Conservation (phyloP, 2,888 invertebrate species). For the Mythimna ferrago region DNA sequence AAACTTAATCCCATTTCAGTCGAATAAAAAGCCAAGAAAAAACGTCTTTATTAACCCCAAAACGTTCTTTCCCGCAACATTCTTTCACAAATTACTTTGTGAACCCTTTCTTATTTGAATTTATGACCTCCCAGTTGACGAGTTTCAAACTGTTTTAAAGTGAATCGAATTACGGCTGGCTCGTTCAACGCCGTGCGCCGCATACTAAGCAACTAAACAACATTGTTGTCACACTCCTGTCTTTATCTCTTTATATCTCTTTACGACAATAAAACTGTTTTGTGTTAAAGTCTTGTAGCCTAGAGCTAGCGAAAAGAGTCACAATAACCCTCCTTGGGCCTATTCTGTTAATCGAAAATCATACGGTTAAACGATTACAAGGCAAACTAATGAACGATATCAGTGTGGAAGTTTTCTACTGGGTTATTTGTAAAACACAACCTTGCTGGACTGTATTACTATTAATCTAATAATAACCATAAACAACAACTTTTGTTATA, state of each 20-base stretch:
- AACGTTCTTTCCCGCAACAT: constrained; percentile 55
- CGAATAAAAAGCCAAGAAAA: constrained; percentile 31
- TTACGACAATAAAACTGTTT: not conserved
- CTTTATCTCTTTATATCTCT: constrained; percentile 27
- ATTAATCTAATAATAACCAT: no score
- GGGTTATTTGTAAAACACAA: no score
- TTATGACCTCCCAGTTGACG: constrained; percentile 60
- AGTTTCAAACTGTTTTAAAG: constrained; percentile 60
- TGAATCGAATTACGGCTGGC: constrained; percentile 51
- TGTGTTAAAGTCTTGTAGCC: constrained; percentile 9
- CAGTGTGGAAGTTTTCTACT: no score
- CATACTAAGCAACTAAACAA: constrained; percentile 51
- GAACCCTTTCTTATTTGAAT: constrained; percentile 61
- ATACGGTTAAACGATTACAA: not conserved
- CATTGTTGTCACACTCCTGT: constrained; percentile 25
- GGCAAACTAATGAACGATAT: not conserved
- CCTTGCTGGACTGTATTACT: no score
- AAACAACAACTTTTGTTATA: no score
- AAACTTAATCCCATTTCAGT: constrained; percentile 17
- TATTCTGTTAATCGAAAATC: not conserved
- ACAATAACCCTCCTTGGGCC: not conserved
- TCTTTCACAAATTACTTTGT: constrained; percentile 60
- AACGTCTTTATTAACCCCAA: constrained; percentile 29
- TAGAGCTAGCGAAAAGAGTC: not conserved
- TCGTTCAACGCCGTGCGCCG: constrained; percentile 35